Evolutionary conservation across 1,140 invertebrate species (phyloP), one percentile per base, ranked within the genome.

Genomic region (Drosophila prosaltans): DNA sequence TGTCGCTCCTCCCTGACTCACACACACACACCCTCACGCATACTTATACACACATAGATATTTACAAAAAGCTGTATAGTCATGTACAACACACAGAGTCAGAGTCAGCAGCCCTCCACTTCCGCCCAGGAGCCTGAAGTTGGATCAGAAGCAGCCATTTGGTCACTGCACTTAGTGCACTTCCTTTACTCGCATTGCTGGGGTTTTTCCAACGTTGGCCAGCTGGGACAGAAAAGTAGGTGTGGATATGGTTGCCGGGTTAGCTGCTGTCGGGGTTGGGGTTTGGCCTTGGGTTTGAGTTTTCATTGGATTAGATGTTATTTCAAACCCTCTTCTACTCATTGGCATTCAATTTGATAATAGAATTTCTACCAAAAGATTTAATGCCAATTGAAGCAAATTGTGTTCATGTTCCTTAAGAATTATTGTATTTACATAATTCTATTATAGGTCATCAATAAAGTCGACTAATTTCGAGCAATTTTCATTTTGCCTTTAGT

Each of bases 111-210:
- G 58, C 30, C 58, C 9, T 24, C 43, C 61, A 51, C 45, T 51
- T 51, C 45, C 43, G 39, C 21, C 59, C 58, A 72, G 69, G 43
- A 69, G 55, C 57, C 48, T 26, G 45, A 11, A 58, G 60, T 36
- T 64, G 67, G 39, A 65, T 60, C 57, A 55, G 62, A 63, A 59
- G 66, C 57, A 81, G 78, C 78, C 76, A 70, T 81, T 86, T 86
- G 82, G 83, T 86, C 83, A 86, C 82, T 86, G 82, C 83, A 86
- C 83, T 86, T 86, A 86, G 82, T 74, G 75, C 72, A 86, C 82
- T 86, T 86, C 82, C 81, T 75, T 72, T 72, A 45, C 78, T 76
- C 78, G 72, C 75, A 86, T 78, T 78, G 63, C 74, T 78, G 63
- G 63, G 74, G 75, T 78, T 79, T 78, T 72, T 63, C 58, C 45